Evolutionary conservation across 2,797 vertebrate species (phyloP).

Genomic region (Lagocephalus sceleratus): DNA sequence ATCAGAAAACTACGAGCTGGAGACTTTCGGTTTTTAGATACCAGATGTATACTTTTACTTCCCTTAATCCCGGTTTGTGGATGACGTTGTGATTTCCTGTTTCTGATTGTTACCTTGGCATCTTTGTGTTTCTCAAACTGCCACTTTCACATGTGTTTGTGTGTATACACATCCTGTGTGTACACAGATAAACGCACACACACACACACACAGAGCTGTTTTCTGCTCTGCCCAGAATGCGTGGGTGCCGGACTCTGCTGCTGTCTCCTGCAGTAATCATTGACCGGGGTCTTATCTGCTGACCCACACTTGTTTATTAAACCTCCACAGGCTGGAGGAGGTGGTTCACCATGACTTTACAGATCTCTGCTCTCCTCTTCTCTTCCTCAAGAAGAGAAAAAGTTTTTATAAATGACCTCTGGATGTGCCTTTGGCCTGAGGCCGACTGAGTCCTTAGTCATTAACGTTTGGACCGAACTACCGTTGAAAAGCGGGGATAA

Average conservation of each 20-base stretch:
- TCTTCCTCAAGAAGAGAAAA: too few species aligned
- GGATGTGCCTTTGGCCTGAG: too few species aligned
- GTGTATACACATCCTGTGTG: too few species aligned
- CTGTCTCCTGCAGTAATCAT: neutral
- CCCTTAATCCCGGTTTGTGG: constrained; percentile 16
- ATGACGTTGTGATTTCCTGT: constrained; percentile 2
- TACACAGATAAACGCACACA: too few species aligned
- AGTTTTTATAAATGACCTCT: too few species aligned
- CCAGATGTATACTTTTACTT: constrained; percentile 20
- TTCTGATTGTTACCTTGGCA: constrained; percentile 8
- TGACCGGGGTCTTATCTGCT: neutral
- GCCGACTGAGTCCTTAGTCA: too few species aligned
- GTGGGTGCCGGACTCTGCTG: too few species aligned
- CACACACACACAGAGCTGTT: neutral
- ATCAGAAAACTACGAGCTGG: neutral
- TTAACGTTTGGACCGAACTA: too few species aligned
- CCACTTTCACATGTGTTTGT: neutral
- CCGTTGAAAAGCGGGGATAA: too few species aligned
- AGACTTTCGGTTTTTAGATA: constrained; percentile 15
- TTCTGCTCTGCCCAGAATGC: neutral
- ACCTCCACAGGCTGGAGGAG: neutral
- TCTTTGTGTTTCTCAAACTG: neutral
- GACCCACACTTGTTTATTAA: neutral
- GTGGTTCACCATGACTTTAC: neutral
- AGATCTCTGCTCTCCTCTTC: neutral